Evolutionary conservation across 2,888 invertebrate species (phyloP), one percentile per base, ranked within the genome.

Genomic region (Drosophila lutescens): DNA sequence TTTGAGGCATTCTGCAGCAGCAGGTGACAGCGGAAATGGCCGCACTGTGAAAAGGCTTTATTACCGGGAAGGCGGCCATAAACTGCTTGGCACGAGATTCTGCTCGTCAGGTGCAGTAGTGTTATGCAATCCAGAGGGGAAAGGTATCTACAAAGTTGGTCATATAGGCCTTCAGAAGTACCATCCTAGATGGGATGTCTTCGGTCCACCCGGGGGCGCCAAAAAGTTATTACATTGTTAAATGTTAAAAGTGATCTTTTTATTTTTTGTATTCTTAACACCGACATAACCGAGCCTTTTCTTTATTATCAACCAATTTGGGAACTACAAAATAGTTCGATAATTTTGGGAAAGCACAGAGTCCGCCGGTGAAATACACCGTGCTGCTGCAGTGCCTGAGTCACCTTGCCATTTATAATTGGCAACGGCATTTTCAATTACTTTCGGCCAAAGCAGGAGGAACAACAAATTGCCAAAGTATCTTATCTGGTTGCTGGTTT

Each of bases 401-500:
- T 72, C 73, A 67, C 15, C 17, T 4, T 5, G 44, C 47, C 50
- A 54, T 61, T 78, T 68, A 72, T 73, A 80, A 82, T 84, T 82
- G 77, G 71, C 65, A 56, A 59, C 55, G 70, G 78, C 61, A 44
- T 73, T 77, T 75, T 75, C 54, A 66, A 72, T 63, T 76, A 65
- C 41, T 49, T 57, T 43, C 20, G 51, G 36, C 56, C 44, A 40
- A 3, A 23, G 44, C 44, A 41, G 23, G 40, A 41, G 23, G 36
- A 61, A 56, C 58, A 76, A 68, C 59, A 53, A 44, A 43, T 55
- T 44, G 61, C 38, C 63, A 70, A 70, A 54, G 68, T 79, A 85
- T 83, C 83, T 83, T 83, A 83, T 83, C 70, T 71, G 62, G 51
- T 77, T 80, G 82, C 61, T 55, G 44, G 50, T 77, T 85, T 78